Percentiles rank a stretch among this genome's conserved stretches.
These are phyloP conservation scores for Ooceraea biroi DNA, from an alignment of 1,140 invertebrate genomes.

Conservation along the genomic window DNA sequence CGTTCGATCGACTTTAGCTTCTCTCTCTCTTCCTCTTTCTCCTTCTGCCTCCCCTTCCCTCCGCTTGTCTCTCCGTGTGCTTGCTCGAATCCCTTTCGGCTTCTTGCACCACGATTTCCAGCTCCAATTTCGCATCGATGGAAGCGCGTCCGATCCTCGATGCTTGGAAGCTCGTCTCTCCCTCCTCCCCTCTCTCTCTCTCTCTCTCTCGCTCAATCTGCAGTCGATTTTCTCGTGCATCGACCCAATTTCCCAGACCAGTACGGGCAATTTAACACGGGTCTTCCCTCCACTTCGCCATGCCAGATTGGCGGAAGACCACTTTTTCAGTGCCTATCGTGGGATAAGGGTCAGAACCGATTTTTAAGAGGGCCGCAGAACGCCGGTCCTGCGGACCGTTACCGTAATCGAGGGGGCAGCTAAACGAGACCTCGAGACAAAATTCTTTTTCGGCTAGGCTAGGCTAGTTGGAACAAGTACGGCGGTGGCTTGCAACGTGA, in stretches of 20 bases:
- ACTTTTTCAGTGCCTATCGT: constrained; percentile 44
- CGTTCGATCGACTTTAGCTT: constrained; percentile 37
- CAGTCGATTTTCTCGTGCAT: constrained; percentile 77
- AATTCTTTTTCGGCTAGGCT: not conserved
- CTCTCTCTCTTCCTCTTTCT: not conserved
- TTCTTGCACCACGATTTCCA: constrained; percentile 72
- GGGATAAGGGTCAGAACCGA: constrained; percentile 64
- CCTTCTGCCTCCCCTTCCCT: not conserved
- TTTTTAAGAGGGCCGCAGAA: constrained; percentile 53
- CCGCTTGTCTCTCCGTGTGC: constrained; percentile 2
- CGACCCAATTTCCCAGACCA: constrained; percentile 74
- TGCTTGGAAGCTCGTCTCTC: constrained; percentile 57
- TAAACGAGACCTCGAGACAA: constrained; percentile 26
- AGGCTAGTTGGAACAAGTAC: constrained; percentile 30
- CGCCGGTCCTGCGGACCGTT: constrained; percentile 5
- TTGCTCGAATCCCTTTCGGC: constrained; percentile 27
- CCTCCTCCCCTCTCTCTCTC: not conserved
- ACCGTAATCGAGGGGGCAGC: constrained; percentile 40
- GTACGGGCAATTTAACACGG: constrained; percentile 76
- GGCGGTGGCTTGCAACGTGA: not conserved
- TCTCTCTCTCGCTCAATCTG: constrained; percentile 66
- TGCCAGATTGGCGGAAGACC: constrained; percentile 52
- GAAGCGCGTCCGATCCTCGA: constrained; percentile 66
- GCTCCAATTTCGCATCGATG: constrained; percentile 74
- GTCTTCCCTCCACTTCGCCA: constrained; percentile 52